Evolutionary conservation across 2,888 invertebrate genomes (phyloP).

Genomic region (Biston betularia): DNA sequence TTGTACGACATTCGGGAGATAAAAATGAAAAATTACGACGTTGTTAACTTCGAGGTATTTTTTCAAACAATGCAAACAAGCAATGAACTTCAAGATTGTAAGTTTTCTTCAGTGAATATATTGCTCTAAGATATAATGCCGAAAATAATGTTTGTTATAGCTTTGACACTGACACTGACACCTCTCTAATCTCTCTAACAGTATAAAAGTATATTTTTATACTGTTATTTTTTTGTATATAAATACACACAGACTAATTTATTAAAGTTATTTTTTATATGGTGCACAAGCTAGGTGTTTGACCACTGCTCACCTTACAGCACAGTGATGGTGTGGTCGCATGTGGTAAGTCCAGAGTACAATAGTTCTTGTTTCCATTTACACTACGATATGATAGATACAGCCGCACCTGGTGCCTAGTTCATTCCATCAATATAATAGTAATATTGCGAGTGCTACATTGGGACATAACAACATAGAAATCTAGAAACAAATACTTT

Average conservation of each 20-base stretch:
- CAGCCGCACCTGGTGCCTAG: slow-evolving; percentile 19
- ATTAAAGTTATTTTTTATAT: too few species aligned
- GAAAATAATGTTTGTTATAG: too few species aligned
- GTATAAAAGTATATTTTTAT: too few species aligned
- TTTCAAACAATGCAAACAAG: slow-evolving; percentile 11
- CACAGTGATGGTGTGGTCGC: too few species aligned
- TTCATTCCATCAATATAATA: slow-evolving; percentile 20
- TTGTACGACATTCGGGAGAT: slow-evolving; percentile 39
- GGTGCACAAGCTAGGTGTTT: too few species aligned
- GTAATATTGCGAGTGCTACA: slow-evolving; percentile 10
- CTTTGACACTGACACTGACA: too few species aligned
- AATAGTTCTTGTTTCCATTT: too few species aligned
- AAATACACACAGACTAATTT: too few species aligned
- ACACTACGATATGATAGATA: background rate
- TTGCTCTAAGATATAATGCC: background rate
- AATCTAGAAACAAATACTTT: background rate
- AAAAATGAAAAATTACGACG: slow-evolving; percentile 37
- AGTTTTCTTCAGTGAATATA: slow-evolving; percentile 4
- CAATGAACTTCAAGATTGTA: slow-evolving; percentile 5
- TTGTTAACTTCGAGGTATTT: slow-evolving; percentile 20
- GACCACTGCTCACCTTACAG: too few species aligned
- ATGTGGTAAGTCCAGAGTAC: too few species aligned
- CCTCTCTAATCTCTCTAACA: too few species aligned
- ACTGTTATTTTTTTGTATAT: too few species aligned
- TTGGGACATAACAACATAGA: slow-evolving; percentile 7